A percentile compares a stretch with the other conserved stretches of the same genome.
These are phyloP conservation scores for Megalonaias nervosa DNA, from an alignment of 1,140 invertebrate species.

Conservation along the genomic window DNA sequence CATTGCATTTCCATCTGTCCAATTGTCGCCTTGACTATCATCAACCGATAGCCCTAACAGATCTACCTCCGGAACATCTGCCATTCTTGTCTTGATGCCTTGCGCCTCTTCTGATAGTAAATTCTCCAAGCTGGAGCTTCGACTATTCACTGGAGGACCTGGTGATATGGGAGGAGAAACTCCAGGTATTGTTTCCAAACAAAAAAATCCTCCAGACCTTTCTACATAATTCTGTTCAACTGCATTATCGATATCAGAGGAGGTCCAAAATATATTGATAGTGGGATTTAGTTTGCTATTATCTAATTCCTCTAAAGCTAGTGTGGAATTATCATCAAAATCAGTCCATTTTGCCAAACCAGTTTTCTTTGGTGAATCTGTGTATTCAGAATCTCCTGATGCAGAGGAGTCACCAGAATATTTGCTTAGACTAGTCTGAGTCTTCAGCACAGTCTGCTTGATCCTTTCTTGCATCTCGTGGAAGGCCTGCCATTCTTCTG, in stretches of 20 bases:
- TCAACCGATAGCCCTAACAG: slow-evolving; percentile 48
- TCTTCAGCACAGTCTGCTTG: slow-evolving; percentile 68
- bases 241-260: slow-evolving; percentile 4
- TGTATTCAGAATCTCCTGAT: slow-evolving; percentile 42
- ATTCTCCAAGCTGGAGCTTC: slow-evolving; percentile 44
- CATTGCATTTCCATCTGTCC: slow-evolving; percentile 5
- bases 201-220: background rate
- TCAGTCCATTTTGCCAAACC: slow-evolving; percentile 32
- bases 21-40: slow-evolving; percentile 13
- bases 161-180: slow-evolving; percentile 19
- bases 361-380: slow-evolving; percentile 25
- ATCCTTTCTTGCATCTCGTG: slow-evolving; percentile 71
- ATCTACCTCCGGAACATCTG: slow-evolving; percentile 37
- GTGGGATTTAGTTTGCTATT: slow-evolving; percentile 25
- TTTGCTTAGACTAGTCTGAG: slow-evolving; percentile 67
- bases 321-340: slow-evolving; percentile 33
- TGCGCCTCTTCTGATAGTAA: background rate
- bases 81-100: no score
- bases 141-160: slow-evolving; percentile 39
- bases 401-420: slow-evolving; percentile 48
- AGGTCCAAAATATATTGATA: slow-evolving; percentile 23
- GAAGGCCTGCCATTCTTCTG: slow-evolving; percentile 72
- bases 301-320: slow-evolving; percentile 25
- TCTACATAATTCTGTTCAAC: slow-evolving; percentile 14
- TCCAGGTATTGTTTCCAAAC: background rate